Percentiles rank a stretch among this genome's conserved stretches.
phyloP scores from a whole-genome alignment of 2,888 invertebrate species.

The Epinotia nisella region DNA sequence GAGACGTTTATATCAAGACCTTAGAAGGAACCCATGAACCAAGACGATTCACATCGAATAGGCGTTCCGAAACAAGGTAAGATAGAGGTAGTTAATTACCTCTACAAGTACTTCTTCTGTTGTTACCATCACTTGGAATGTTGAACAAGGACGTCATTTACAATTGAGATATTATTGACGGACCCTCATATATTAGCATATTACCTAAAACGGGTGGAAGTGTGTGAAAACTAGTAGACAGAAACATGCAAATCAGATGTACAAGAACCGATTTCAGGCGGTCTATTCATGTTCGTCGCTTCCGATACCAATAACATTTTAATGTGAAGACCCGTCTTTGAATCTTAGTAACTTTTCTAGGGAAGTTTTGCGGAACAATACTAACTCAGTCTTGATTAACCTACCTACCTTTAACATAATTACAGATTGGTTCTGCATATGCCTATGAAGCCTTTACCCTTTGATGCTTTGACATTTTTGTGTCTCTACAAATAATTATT shows the following conservation, averaged over 20 bases:
- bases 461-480: no score
- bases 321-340: no score
- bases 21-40: background rate
- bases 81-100: background rate
- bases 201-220: slow-evolving; percentile 32
- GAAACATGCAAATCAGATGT: background rate
- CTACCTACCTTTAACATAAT: no score
- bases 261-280: background rate
- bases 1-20: no score
- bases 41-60: background rate
- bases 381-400: no score
- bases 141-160: slow-evolving; percentile 18
- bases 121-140: background rate
- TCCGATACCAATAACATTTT: background rate
- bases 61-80: background rate
- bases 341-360: no score
- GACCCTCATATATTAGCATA: slow-evolving; percentile 31
- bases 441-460: no score
- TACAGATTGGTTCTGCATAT: no score
- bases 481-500: no score
- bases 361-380: no score
- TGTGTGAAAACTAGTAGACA: background rate
- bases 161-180: slow-evolving; percentile 28
- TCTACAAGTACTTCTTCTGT: background rate
- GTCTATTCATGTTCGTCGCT: background rate